Percentiles rank a stretch among this genome's conserved stretches.
Conservation (phyloP, 2,113 vertebrate genomes). For the Columba livia region DNA sequence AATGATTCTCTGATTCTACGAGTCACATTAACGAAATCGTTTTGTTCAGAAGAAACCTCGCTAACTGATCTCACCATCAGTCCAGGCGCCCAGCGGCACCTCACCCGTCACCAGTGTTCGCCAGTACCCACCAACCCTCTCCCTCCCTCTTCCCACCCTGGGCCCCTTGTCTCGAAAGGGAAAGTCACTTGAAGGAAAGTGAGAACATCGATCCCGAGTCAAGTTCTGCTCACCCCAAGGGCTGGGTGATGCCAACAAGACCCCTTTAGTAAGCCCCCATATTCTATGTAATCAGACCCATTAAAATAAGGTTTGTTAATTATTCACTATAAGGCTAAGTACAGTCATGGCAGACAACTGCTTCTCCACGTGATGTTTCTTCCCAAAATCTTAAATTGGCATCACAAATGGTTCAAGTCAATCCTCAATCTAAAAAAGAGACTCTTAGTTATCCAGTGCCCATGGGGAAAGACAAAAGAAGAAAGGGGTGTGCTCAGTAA, state of each 20-base stretch:
- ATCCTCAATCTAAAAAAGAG: neutral
- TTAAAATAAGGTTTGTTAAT: neutral
- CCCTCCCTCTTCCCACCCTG: neutral
- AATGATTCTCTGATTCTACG: too few relatives aligned
- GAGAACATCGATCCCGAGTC: neutral
- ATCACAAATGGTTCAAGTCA: neutral
- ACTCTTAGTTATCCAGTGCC: neutral
- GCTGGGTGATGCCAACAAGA: neutral
- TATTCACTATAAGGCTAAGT: neutral
- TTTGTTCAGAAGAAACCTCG: neutral
- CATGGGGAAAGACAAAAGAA: neutral
- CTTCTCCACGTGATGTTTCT: neutral
- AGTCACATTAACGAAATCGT: neutral
- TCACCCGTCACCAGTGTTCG: rapidly evolving
- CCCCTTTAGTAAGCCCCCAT: neutral
- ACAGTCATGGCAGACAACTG: neutral
- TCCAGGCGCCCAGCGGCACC: neutral
- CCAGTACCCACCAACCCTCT: neutral
- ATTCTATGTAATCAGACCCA: neutral
- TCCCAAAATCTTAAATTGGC: neutral
- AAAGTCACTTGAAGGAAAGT: neutral
- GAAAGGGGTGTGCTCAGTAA: neutral
- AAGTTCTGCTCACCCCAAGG: neutral
- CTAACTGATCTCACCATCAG: neutral
- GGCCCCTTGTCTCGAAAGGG: neutral